Evolutionary conservation across 2,888 invertebrate species (phyloP).

Genomic region (Pyrochroa serraticornis): DNA sequence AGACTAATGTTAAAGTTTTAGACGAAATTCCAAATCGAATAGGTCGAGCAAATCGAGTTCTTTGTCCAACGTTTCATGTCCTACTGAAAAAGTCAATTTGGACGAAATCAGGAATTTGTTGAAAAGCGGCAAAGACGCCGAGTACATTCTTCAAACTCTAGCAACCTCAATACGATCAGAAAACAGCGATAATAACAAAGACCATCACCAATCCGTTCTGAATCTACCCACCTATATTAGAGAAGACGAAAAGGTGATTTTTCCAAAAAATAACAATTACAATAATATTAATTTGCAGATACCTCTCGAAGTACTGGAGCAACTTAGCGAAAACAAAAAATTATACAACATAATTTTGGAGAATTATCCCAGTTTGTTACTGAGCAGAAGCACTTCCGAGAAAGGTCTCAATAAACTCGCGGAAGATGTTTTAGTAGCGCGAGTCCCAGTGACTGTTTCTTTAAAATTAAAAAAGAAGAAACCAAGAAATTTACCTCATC

Average conservation of each 20-base stretch:
- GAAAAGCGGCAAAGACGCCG: conserved; percentile 73
- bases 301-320: conserved; percentile 68
- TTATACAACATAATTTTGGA: conserved; percentile 74
- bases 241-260: conserved; percentile 68
- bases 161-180: conserved; percentile 63
- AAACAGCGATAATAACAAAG: conserved; percentile 60
- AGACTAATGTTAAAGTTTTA: conserved; percentile 19
- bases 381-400: conserved; percentile 69
- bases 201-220: conserved; percentile 68
- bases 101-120: conserved; percentile 72
- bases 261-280: too few species aligned
- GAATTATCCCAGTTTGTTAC: conserved; percentile 73
- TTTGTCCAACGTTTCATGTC: conserved; percentile 58
- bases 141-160: conserved; percentile 68
- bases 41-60: conserved; percentile 46
- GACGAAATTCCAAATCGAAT: conserved; percentile 39
- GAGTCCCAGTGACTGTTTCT: conserved; percentile 63
- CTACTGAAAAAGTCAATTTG: conserved; percentile 63
- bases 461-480: conserved; percentile 63
- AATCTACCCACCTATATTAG: conserved; percentile 77
- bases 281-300: too few species aligned
- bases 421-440: conserved; percentile 55
- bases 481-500: conserved; percentile 13
- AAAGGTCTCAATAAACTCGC: conserved; percentile 60
- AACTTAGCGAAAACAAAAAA: conserved; percentile 67